phyloP scores from a whole-genome alignment of 2,888 invertebrate genomes.

The Ypsolopha scabrella region DNA sequence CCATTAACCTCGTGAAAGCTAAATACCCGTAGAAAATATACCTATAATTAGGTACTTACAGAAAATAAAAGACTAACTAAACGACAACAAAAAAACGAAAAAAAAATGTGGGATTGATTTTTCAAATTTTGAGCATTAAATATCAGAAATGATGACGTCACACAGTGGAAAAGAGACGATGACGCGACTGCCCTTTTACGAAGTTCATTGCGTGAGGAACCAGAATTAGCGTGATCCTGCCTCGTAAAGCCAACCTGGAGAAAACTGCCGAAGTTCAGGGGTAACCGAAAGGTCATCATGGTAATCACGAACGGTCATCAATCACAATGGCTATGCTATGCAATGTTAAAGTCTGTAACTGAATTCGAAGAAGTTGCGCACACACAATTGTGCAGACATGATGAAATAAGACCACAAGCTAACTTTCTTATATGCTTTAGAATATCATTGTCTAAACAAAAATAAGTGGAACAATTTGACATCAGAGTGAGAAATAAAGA shows the following conservation, averaged over 20 bases:
- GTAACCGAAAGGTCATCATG: neutral
- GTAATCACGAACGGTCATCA: neutral
- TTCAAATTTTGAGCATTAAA: no score
- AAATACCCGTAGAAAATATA: no score
- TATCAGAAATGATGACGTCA: neutral
- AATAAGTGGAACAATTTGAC: neutral
- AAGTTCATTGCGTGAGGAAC: neutral
- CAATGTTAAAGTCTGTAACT: neutral
- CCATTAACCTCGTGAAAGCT: no score
- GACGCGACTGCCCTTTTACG: neutral
- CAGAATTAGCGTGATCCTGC: neutral
- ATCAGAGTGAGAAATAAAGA: neutral
- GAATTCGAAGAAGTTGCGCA: no score
- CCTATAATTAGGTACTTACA: no score
- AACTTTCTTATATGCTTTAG: no score
- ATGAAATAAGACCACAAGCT: no score
- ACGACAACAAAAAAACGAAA: no score
- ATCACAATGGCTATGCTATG: neutral
- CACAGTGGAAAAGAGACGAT: neutral
- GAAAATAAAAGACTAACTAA: no score
- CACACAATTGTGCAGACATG: no score
- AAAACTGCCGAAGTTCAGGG: neutral
- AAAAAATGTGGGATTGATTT: no score
- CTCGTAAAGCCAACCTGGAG: neutral
- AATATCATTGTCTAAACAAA: neutral